Evolutionary conservation across 1,140 invertebrate species (phyloP), one percentile per base, ranked within the genome.

Genomic region (Musca vetustissima): DNA sequence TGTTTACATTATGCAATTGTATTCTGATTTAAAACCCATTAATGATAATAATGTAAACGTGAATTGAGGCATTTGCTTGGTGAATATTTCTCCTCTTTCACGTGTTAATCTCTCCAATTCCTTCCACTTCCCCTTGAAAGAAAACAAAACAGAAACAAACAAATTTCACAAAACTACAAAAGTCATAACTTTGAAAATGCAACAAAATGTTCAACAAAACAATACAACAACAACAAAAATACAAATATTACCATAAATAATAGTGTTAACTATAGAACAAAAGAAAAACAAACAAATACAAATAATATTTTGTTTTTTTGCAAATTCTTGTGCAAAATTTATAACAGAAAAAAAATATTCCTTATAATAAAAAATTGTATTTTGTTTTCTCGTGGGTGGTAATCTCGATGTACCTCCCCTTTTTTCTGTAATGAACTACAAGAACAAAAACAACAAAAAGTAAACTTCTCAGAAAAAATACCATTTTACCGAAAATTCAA

Each of bases 111-210:
- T 32, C 28, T 32, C 28, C 28, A 32, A 32, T 32, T 32, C 36
- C 36, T 13, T 13, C 36, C 36, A 4, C 36, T 13, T n/a, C n/a
- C n/a, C 36, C 36, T 8, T 43, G 6, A 6, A 9, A 43, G 13
- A 11, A n/a, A n/a, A n/a, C n/a, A n/a, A n/a, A n/a, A n/a, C n/a
- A n/a, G n/a, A n/a, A n/a, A n/a, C n/a, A 4, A 43, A 79, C 74
- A 79, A 79, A 79, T 79, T 77, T 77, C 76, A 76, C 73, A 77
- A 79, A 72, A 74, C 72, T 72, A 77, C 28, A 19, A 67, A 55
- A 73, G 66, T 68, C 71, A 75, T n/a, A 52, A 49, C 19, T 32
- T 49, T 13, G 24, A 49, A 50, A 66, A 32, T 66, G 47, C 43
- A 25, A 66, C 21, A 49, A 66, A 66, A 66, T 66, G 49, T 50